Evolutionary conservation across 2,113 vertebrate genomes (phyloP).

Genomic region (Lagopus muta): DNA sequence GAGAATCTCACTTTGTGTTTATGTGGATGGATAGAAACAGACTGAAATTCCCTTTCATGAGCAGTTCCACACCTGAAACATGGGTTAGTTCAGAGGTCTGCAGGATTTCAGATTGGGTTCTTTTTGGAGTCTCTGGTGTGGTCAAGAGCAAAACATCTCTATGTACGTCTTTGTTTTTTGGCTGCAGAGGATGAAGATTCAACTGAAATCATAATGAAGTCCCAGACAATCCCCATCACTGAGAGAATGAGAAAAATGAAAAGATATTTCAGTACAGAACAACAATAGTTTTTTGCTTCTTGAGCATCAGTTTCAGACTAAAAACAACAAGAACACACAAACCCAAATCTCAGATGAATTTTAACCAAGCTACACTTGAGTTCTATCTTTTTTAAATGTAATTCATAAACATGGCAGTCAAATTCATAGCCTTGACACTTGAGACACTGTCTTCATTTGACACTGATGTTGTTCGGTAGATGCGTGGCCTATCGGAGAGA

Average conservation of each 20-base stretch:
- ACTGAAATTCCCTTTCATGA: not conserved
- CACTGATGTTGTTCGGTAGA: not conserved
- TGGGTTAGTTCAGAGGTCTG: not conserved
- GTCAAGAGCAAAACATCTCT: rapidly evolving
- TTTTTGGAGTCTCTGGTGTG: not conserved
- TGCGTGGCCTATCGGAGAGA: constrained; percentile 22
- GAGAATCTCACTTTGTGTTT: not conserved
- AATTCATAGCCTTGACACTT: not conserved
- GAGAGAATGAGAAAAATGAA: not conserved
- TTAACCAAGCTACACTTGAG: not conserved
- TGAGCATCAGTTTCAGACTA: not conserved
- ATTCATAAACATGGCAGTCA: not conserved
- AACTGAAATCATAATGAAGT: not conserved
- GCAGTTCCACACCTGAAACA: rapidly evolving
- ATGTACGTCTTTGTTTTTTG: not conserved
- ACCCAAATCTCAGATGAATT: not conserved
- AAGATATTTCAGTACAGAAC: not conserved
- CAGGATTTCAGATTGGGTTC: not conserved
- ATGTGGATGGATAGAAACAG: not conserved
- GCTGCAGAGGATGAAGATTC: not conserved
- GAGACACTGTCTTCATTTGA: constrained; percentile 14
- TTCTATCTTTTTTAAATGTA: not conserved
- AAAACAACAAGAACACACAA: not conserved
- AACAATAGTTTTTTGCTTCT: rapidly evolving
- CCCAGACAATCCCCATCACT: not conserved